phyloP scores from a whole-genome alignment of 92 coral and sea anemone species.

The Epizoanthus illoricatus region DNA sequence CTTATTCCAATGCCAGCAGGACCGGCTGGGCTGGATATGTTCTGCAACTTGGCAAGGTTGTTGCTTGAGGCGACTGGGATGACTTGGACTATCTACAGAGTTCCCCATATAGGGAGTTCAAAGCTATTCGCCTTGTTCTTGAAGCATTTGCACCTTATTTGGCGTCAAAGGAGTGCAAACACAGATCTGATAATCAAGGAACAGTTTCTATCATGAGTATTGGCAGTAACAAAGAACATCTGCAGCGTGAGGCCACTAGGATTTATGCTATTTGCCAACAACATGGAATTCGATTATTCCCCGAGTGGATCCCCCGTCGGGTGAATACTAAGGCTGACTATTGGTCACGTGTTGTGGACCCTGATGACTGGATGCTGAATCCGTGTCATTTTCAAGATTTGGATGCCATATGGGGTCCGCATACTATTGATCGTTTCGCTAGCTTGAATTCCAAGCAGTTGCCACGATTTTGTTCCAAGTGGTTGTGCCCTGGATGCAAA shows the following conservation, averaged over 20 bases:
- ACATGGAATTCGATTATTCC: conserved; percentile 43
- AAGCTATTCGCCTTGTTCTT: conserved; percentile 49
- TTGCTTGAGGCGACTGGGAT: conserved; percentile 40
- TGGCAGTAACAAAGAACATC: conserved; percentile 50
- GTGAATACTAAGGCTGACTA: conserved; percentile 51
- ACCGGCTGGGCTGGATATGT: conserved; percentile 35
- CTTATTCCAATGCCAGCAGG: conserved; percentile 55
- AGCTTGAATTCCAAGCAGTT: conserved; percentile 43
- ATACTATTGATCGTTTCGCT: conserved; percentile 46
- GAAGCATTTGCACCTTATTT: conserved; percentile 50
- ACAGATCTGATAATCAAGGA: conserved; percentile 58
- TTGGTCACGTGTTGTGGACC: conserved; percentile 64
- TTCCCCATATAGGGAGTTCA: conserved; percentile 43
- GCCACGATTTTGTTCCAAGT: conserved; percentile 50
- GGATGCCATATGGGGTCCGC: conserved; percentile 55
- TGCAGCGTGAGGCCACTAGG: conserved; percentile 44
- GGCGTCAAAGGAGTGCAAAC: conserved; percentile 60
- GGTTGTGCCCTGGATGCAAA: conserved; percentile 57
- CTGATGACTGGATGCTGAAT: conserved; percentile 57
- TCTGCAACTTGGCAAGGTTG: conserved; percentile 17
- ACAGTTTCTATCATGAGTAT: conserved; percentile 41
- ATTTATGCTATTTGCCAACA: conserved; percentile 51
- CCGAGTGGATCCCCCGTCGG: conserved; percentile 59
- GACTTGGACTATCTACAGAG: conserved; percentile 28
- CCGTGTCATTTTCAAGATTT: conserved; percentile 44